phyloP scores from a whole-genome alignment of 2,113 vertebrate genomes.

The Sinocyclocheilus grahami region DNA sequence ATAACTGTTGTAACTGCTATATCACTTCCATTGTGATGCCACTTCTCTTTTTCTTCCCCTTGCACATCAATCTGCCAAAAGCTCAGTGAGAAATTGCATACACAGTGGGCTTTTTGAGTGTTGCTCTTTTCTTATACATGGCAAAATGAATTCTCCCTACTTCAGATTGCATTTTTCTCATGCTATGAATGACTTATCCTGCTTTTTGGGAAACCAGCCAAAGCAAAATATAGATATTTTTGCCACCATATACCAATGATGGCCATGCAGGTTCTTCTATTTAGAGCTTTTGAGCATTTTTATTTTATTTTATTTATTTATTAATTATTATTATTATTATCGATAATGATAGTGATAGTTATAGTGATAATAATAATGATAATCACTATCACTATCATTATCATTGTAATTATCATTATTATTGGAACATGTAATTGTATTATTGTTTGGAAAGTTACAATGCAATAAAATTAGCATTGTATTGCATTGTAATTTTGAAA shows the following conservation, averaged over 20 bases:
- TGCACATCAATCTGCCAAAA: slow-evolving; percentile 27
- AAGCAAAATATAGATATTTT: slow-evolving; percentile 5
- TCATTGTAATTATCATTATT: not conserved
- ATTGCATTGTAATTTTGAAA: not conserved
- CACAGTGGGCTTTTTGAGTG: slow-evolving; percentile 50
- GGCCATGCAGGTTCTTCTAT: not conserved
- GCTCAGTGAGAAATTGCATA: slow-evolving; percentile 54
- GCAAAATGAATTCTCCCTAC: slow-evolving; percentile 32
- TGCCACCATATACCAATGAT: not conserved
- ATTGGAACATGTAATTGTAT: not conserved
- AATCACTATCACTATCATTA: no score
- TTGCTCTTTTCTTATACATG: slow-evolving; percentile 23
- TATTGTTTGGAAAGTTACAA: not conserved
- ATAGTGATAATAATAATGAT: no score
- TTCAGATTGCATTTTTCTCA: slow-evolving; percentile 52
- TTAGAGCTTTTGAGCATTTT: not conserved
- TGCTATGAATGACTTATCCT: slow-evolving; percentile 45
- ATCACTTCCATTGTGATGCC: not conserved
- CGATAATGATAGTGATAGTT: no score
- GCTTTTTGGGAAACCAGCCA: slow-evolving; percentile 35
- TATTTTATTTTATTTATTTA: not conserved
- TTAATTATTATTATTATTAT: not conserved
- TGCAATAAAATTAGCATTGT: not conserved
- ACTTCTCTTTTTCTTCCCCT: slow-evolving; percentile 13
- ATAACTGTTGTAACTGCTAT: slow-evolving; percentile 11